Base-by-base conservation (phyloP, 2,888 invertebrate genomes). In the Epinotia ramella region DNA sequence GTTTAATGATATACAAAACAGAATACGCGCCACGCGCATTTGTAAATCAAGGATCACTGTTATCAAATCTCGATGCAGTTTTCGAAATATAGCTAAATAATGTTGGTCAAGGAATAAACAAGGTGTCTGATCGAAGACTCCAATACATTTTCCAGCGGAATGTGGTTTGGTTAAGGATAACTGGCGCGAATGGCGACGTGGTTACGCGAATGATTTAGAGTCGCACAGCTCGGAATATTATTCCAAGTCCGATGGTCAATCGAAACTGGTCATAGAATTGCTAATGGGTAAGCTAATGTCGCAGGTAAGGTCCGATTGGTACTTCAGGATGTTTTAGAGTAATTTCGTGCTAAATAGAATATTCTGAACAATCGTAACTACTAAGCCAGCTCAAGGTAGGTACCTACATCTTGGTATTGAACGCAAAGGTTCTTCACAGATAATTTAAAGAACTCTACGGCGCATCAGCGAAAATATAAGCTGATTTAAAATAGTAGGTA, bases 91-190 rank as follows among this genome's bases (percentile, higher is more conserved):
- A 49, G 24, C 11, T 44, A 59, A 68, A 68, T 67, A 20, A 67
- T 68, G 57, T 68, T 68, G 68, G 57, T 44, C 68, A 68, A 68
- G 68, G 56, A 67, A 57, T 57, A 68, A 57, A 68, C 68, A 68
- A 57, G 68, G 53, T 53, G 53, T 53, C 44, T 53, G 64, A 73
- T 73, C 49, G 53, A 56, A 67, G 67, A 68, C 40, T 67, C 56
- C 67, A 68, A 68, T 73, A 67, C 67, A 68, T 73, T 73, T 73
- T 56, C 66, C 62, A 73, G 40, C 40, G 73, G 73, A 73, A 73
- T 73, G 73, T 49, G 60, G 75, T 71, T 71, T 71, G 65, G 70
- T 66, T 71, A 70, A 75, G 75, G 75, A 71, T 71, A 70, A 75
- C 75, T 66, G 70, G 75, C 63, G 56, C 69, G 57, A 71, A 75